Evolutionary conservation across 2,113 vertebrate genomes (phyloP).

Genomic region (Alethe diademata): DNA sequence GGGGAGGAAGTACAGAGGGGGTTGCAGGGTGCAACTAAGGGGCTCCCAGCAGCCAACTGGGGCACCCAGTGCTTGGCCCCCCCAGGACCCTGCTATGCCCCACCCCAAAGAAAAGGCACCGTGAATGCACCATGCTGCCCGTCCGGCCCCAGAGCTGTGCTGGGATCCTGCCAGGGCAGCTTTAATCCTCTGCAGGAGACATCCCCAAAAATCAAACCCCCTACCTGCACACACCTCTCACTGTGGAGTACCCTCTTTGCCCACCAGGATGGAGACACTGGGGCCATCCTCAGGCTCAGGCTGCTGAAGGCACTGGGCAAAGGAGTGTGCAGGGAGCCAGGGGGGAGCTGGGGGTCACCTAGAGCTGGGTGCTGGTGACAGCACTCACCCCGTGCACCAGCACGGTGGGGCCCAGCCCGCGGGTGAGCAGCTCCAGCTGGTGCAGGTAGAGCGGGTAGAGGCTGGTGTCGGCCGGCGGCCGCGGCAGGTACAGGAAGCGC

Average conservation of each 20-base stretch:
- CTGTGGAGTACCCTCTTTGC: neutral
- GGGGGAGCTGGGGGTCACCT: conserved; percentile 11
- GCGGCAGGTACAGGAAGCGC: conserved; percentile 88
- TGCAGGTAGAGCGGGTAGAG: conserved; percentile 82
- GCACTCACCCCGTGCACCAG: conserved; percentile 90
- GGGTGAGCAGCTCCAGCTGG: conserved; percentile 86
- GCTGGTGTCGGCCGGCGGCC: conserved; percentile 83
- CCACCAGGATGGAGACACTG: neutral
- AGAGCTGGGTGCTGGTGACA: conserved; percentile 90
- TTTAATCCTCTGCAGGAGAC: neutral
- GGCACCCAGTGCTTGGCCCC: neutral
- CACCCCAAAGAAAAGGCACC: neutral
- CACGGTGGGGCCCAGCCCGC: conserved; percentile 85
- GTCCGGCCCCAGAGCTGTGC: neutral
- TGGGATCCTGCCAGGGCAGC: neutral
- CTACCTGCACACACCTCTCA: neutral
- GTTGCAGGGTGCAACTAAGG: neutral
- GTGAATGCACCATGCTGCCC: neutral
- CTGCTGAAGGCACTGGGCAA: conserved; percentile 28
- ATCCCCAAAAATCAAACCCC: neutral
- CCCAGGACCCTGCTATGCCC: neutral
- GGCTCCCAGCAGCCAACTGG: neutral
- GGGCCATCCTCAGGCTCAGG: neutral
- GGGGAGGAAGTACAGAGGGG: neutral
- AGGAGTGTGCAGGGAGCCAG: neutral